Percentiles rank a stretch among this genome's conserved stretches.
Conservation (phyloP, 2,888 invertebrate species). For the Drosophila cracens region DNA sequence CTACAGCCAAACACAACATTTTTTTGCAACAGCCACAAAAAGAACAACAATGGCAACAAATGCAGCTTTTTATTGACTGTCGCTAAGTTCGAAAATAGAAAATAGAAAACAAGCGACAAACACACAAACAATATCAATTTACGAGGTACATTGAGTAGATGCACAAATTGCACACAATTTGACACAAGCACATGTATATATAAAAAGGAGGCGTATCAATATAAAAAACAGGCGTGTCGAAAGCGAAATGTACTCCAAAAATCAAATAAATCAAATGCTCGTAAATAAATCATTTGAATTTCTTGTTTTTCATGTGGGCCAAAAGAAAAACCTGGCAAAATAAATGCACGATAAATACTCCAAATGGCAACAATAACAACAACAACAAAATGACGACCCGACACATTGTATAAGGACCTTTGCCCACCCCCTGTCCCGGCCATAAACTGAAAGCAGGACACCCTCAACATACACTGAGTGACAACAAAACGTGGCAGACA, state of each 20-base stretch:
- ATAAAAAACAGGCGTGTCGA: conserved; percentile 15
- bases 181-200: background rate
- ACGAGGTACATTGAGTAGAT: conserved; percentile 31
- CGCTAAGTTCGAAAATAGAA: conserved; percentile 37
- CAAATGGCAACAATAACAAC: conserved; percentile 28
- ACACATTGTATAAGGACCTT: conserved; percentile 57
- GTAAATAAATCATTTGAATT: conserved; percentile 84
- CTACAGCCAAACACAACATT: conserved; percentile 11
- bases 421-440: background rate
- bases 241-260: conserved; percentile 58
- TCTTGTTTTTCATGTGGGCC: conserved; percentile 74
- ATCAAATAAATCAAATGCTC: conserved; percentile 83
- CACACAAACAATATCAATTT: conserved; percentile 34
- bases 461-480: conserved; percentile 52
- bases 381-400: conserved; percentile 47
- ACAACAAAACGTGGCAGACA: conserved; percentile 52
- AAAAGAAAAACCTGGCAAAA: conserved; percentile 61
- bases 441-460: conserved; percentile 23
- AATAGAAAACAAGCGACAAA: conserved; percentile 25
- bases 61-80: conserved; percentile 64
- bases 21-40: background rate
- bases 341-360: conserved; percentile 79
- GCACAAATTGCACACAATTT: conserved; percentile 36
- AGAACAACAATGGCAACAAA: conserved; percentile 16
- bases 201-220: conserved; percentile 1